These are phyloP conservation scores for Agriopis marginaria DNA, from an alignment of 2,888 invertebrate species.

Conservation along the genomic window DNA sequence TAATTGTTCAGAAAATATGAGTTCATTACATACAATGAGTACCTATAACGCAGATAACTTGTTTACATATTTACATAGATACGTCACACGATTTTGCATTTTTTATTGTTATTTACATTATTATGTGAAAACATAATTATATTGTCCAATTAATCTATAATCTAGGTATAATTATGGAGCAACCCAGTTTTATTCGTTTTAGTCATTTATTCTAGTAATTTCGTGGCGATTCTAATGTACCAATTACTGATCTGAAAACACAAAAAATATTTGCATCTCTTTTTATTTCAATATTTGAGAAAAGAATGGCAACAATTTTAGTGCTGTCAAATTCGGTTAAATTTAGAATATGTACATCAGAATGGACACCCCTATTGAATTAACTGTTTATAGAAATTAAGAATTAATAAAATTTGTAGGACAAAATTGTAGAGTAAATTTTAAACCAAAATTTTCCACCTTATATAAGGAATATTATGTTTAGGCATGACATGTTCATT, in stretches of 20 bases:
- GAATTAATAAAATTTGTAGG: slow-evolving; percentile 9
- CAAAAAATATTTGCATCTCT: no score
- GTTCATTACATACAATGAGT: slow-evolving; percentile 32
- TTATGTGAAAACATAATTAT: slow-evolving; percentile 32
- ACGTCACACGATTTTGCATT: slow-evolving; percentile 32
- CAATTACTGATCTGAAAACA: no score
- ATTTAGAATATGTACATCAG: no score
- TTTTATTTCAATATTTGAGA: no score
- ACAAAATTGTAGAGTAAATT: slow-evolving; percentile 22
- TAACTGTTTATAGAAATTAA: slow-evolving; percentile 32
- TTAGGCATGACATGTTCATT: slow-evolving; percentile 19
- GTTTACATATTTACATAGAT: slow-evolving; percentile 35
- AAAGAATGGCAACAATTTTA: no score
- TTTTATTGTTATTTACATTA: slow-evolving; percentile 31
- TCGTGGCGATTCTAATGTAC: no score
- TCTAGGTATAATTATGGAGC: slow-evolving; percentile 18
- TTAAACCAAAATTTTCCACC: slow-evolving; percentile 40
- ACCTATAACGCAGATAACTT: slow-evolving; percentile 30
- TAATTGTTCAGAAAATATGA: slow-evolving; percentile 35
- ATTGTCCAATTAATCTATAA: slow-evolving; percentile 32
- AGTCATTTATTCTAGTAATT: slow-evolving; percentile 39
- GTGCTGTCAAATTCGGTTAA: no score
- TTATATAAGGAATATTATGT: slow-evolving; percentile 34
- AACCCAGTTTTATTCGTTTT: slow-evolving; percentile 20
- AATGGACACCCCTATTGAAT: slow-evolving; percentile 20